A percentile compares a stretch with the other conserved stretches of the same genome.
These are phyloP conservation scores for Drosophila atripex DNA, from an alignment of 2,888 invertebrate species.

Conservation along the genomic window DNA sequence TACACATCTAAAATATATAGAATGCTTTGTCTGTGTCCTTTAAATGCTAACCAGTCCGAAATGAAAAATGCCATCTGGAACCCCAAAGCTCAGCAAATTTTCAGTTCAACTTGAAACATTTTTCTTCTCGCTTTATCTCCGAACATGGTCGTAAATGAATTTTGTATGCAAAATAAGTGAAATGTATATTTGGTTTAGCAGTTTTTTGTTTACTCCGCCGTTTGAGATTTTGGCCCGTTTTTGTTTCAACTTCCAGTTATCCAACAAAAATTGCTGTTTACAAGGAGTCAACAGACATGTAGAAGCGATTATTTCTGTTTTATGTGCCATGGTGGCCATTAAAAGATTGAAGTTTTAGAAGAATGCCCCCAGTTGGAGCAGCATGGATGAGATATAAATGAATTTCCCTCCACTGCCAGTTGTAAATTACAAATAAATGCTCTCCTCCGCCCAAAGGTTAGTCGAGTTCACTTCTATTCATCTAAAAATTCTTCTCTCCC, in stretches of 20 bases:
- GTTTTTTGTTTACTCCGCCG: slow-evolving; percentile 20
- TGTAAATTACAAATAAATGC: slow-evolving; percentile 30
- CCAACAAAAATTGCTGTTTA: slow-evolving; percentile 40
- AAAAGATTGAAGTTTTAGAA: slow-evolving; percentile 44
- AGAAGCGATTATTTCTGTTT: slow-evolving; percentile 38
- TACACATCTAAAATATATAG: slow-evolving; percentile 14
- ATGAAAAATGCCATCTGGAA: slow-evolving; percentile 3
- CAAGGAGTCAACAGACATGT: slow-evolving; percentile 44
- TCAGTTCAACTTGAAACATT: slow-evolving; percentile 9
- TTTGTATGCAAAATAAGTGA: slow-evolving; percentile 43
- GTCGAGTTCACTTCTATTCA: slow-evolving; percentile 9
- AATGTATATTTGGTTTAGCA: slow-evolving; percentile 43
- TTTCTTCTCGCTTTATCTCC: slow-evolving; percentile 31
- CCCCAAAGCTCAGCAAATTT: slow-evolving; percentile 16
- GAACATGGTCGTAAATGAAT: slow-evolving; percentile 41
- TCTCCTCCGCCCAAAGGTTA: slow-evolving; percentile 6
- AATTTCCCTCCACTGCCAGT: slow-evolving; percentile 26
- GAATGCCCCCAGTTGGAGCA: slow-evolving; percentile 4
- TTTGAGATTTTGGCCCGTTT: slow-evolving; percentile 16
- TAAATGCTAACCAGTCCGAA: slow-evolving; percentile 1
- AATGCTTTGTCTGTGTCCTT: slow-evolving; percentile 13
- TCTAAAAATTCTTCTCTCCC: background rate
- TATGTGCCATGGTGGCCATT: slow-evolving; percentile 32
- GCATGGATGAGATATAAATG: slow-evolving; percentile 31
- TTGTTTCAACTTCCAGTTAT: slow-evolving; percentile 18